Conservation (phyloP, 2,797 vertebrate species). For the Dromococcyx pavoninus region DNA sequence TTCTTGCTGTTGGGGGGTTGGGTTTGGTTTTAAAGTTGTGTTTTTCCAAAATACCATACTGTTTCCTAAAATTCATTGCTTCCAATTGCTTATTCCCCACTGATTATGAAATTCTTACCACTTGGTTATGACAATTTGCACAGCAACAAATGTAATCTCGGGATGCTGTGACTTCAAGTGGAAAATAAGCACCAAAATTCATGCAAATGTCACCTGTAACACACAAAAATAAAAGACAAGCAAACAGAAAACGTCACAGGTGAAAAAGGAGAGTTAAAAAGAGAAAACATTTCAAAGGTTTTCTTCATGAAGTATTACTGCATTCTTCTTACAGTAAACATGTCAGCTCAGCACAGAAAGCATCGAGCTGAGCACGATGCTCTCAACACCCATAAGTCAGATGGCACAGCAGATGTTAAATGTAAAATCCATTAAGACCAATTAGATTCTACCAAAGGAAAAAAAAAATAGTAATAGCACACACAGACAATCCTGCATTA, state of each 20-base stretch:
- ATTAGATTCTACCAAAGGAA: slow-evolving; percentile 39
- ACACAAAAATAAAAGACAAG: not conserved
- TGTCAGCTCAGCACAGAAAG: not conserved
- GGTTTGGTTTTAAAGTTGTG: not conserved
- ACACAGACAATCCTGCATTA: not conserved
- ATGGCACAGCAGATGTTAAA: slow-evolving; percentile 45
- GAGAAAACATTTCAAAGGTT: not conserved
- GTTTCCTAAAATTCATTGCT: not conserved
- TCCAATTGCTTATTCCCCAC: not conserved
- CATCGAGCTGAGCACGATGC: slow-evolving; percentile 23
- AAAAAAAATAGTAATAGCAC: not conserved
- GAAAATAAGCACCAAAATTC: slow-evolving; percentile 38
- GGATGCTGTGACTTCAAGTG: not conserved
- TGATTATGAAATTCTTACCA: slow-evolving; percentile 10
- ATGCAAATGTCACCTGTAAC: not conserved
- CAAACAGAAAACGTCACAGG: not conserved
- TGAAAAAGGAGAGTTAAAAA: not conserved
- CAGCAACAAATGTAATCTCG: not conserved
- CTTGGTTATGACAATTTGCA: slow-evolving; percentile 18
- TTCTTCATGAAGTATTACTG: not conserved
- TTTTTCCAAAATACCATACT: not conserved
- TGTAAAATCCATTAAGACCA: slow-evolving; percentile 60
- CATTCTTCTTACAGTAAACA: not conserved
- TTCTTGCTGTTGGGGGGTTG: accelerated
- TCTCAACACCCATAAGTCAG: slow-evolving; percentile 30